These are phyloP conservation scores for Augochlorella aurata DNA, from an alignment of 2,888 invertebrate genomes.

Conservation along the genomic window DNA sequence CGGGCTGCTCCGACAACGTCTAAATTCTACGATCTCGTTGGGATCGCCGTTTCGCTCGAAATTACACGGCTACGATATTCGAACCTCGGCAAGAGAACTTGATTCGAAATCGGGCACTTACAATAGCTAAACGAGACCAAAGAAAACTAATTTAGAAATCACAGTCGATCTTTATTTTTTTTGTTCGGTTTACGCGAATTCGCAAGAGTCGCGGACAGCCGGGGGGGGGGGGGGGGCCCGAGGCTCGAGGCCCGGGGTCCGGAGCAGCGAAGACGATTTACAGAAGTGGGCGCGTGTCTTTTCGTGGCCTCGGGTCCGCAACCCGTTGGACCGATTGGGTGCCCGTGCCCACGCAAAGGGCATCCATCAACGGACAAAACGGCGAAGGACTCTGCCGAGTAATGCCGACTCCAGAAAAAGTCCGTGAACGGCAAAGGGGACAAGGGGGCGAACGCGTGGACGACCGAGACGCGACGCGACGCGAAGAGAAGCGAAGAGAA, in stretches of 20 bases:
- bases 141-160: too few species aligned
- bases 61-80: neutral
- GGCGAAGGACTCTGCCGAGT: slow-evolving; percentile 78
- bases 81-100: neutral
- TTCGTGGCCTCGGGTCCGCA: slow-evolving; percentile 70
- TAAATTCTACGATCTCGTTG: slow-evolving; percentile 26
- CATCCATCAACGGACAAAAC: slow-evolving; percentile 78
- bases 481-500: slow-evolving; percentile 29
- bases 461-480: slow-evolving; percentile 33
- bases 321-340: slow-evolving; percentile 70
- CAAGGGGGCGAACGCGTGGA: slow-evolving; percentile 49
- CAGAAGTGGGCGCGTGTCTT: slow-evolving; percentile 68
- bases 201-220: slow-evolving; percentile 26
- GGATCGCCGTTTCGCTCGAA: neutral
- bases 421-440: slow-evolving; percentile 54
- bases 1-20: slow-evolving; percentile 30
- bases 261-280: slow-evolving; percentile 54
- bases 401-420: slow-evolving; percentile 77
- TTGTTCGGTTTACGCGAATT: too few species aligned
- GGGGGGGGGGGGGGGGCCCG: too few species aligned
- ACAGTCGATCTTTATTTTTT: too few species aligned
- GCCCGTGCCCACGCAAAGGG: slow-evolving; percentile 76
- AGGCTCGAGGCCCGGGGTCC: slow-evolving; percentile 31
- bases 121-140: too few species aligned
- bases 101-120: too few species aligned